Conservation (phyloP, 2,797 vertebrate genomes). For the Gephyroberyx darwinii region DNA sequence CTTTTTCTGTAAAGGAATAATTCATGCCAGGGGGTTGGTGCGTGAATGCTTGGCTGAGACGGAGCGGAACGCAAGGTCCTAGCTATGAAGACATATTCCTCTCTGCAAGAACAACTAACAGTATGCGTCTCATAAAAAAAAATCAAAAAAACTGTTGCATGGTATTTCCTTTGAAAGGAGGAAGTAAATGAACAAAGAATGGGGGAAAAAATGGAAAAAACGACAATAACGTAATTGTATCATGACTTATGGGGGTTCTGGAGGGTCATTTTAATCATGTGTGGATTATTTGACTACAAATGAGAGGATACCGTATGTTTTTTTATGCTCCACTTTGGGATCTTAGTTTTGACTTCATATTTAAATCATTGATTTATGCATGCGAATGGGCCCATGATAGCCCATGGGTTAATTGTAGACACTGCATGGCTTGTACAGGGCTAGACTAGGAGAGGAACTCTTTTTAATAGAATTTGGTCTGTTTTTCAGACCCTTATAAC, state of each 20-base stretch:
- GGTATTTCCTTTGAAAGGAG: constrained; percentile 72
- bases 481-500: constrained; percentile 77
- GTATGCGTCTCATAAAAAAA: constrained; percentile 49
- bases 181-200: constrained; percentile 70
- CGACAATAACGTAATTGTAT: constrained; percentile 38
- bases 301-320: constrained; percentile 55
- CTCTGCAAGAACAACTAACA: constrained; percentile 64
- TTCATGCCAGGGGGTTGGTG: constrained; percentile 95
- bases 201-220: constrained; percentile 48
- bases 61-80: constrained; percentile 95
- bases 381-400: constrained; percentile 80
- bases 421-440: constrained; percentile 88
- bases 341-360: constrained; percentile 70
- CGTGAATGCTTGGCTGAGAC: constrained; percentile 98
- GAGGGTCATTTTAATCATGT: constrained; percentile 59
- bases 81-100: constrained; percentile 66
- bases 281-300: constrained; percentile 62
- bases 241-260: constrained; percentile 49
- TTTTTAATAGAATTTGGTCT: constrained; percentile 75
- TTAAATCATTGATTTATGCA: constrained; percentile 83
- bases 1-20: constrained; percentile 86
- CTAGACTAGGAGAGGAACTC: constrained; percentile 80
- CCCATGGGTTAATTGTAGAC: constrained; percentile 80
- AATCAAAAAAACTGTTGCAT: constrained; percentile 74
- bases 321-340: constrained; percentile 68